phyloP scores from a whole-genome alignment of 2,113 vertebrate species.

The Alligator sinensis region DNA sequence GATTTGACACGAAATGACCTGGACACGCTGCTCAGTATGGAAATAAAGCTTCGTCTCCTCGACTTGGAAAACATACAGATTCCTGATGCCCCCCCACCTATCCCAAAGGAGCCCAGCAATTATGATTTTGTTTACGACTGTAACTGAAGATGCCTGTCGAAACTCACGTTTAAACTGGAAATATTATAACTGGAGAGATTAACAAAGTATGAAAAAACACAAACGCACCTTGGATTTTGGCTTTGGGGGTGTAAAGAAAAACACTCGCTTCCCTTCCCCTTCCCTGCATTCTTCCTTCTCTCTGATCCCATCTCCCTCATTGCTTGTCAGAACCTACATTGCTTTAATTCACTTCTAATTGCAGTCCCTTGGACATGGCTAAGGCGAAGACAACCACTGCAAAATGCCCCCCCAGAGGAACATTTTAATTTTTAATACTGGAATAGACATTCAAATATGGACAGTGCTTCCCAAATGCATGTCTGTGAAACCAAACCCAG shows the following conservation, averaged over 20 bases:
- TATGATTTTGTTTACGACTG: conserved; percentile 99
- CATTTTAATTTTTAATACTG: conserved; percentile 72
- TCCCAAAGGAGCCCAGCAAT: conserved; percentile 99
- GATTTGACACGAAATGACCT: conserved; percentile 95
- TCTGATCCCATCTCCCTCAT: conserved; percentile 42
- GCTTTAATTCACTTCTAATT: conserved; percentile 68
- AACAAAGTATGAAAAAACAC: neutral
- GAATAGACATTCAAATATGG: conserved; percentile 58
- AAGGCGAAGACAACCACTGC: conserved; percentile 44
- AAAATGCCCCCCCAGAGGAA: conserved; percentile 14
- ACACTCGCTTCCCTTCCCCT: conserved; percentile 27
- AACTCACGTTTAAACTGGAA: conserved; percentile 83
- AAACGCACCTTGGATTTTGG: conserved; percentile 62
- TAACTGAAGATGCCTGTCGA: conserved; percentile 84
- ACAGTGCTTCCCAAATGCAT: conserved; percentile 10
- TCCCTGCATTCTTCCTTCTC: neutral
- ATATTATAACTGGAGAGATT: conserved; percentile 64
- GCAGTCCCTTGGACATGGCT: conserved; percentile 7
- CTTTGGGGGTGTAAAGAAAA: conserved; percentile 34
- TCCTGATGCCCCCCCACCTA: conserved; percentile 95
- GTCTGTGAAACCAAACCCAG: conserved; percentile 62
- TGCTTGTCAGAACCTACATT: conserved; percentile 53
- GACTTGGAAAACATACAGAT: conserved; percentile 99
- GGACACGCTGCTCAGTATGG: conserved; percentile 98
- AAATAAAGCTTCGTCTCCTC: conserved; percentile 98